Conservation (phyloP, 2,113 vertebrate genomes). For the Megaceryle maxima region DNA sequence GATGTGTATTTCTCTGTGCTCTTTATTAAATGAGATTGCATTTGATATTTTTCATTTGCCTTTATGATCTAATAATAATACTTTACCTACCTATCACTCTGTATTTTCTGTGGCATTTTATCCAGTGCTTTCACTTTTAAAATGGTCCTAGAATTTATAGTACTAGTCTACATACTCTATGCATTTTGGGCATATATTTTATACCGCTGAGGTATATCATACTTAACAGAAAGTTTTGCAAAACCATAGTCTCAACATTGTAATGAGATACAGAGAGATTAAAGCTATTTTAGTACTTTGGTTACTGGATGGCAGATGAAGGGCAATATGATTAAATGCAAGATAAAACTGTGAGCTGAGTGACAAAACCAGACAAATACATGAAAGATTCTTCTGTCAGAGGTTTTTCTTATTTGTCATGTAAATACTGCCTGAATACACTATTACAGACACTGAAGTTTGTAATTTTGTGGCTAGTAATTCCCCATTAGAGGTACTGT, state of each 20-base stretch:
- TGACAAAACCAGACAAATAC: conserved; percentile 49
- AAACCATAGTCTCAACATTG: conserved; percentile 4
- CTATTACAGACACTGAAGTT: conserved; percentile 27
- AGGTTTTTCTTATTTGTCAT: conserved; percentile 51
- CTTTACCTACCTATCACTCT: background rate
- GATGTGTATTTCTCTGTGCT: conserved; percentile 5
- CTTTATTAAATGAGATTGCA: conserved; percentile 23
- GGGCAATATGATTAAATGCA: conserved; percentile 57
- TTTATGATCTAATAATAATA: conserved; percentile 43
- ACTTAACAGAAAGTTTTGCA: conserved; percentile 52
- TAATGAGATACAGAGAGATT: conserved; percentile 53
- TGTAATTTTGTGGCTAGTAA: conserved; percentile 3
- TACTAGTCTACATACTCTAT: background rate
- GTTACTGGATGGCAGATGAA: conserved; percentile 60
- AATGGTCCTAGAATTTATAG: conserved; percentile 42
- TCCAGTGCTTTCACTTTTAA: background rate
- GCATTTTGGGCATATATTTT: conserved; percentile 27
- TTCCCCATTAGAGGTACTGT: background rate
- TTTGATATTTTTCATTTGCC: conserved; percentile 39
- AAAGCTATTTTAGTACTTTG: conserved; percentile 51
- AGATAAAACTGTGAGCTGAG: conserved; percentile 60
- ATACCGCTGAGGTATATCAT: conserved; percentile 24
- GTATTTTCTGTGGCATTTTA: conserved; percentile 37
- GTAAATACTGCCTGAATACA: conserved; percentile 47
- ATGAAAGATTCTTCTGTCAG: conserved; percentile 53